Evolutionary conservation across 2,888 invertebrate species (phyloP).

Genomic region (Nymphalis urticae): DNA sequence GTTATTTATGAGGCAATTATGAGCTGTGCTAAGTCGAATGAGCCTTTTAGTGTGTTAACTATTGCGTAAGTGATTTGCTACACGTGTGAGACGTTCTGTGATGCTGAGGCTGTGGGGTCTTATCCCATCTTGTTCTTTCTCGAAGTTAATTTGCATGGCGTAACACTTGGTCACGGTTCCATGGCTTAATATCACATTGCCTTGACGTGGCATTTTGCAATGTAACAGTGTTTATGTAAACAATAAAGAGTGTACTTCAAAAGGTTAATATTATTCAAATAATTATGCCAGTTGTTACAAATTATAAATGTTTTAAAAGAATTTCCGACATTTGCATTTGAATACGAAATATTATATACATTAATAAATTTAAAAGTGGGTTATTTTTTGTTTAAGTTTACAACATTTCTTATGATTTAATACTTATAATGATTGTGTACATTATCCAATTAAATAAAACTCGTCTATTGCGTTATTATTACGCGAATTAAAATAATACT

Average conservation of each 20-base stretch:
- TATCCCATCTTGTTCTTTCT: constrained; percentile 27
- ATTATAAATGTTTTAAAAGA: background rate
- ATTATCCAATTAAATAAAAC: background rate
- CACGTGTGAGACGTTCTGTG: constrained; percentile 34
- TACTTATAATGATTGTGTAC: too few relatives aligned
- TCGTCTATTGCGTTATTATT: background rate
- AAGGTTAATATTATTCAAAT: background rate
- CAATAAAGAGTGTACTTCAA: background rate
- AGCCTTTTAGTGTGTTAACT: constrained; percentile 33
- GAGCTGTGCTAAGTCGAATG: constrained; percentile 49
- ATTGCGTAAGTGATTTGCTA: constrained; percentile 39
- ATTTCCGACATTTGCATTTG: background rate
- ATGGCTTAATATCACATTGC: constrained; percentile 9
- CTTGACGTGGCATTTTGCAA: constrained; percentile 5
- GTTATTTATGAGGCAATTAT: constrained; percentile 23
- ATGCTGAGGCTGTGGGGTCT: constrained; percentile 9
- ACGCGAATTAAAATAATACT: background rate
- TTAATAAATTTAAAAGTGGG: background rate
- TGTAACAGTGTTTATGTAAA: constrained; percentile 4
- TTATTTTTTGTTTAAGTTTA: background rate
- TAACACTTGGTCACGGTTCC: constrained; percentile 36
- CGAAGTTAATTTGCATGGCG: constrained; percentile 37
- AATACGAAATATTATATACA: background rate
- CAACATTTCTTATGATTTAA: too few relatives aligned
- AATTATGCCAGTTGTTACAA: background rate